A percentile compares a stretch with the other conserved stretches of the same genome.
These are phyloP conservation scores for Nomada fabriciana DNA, from an alignment of 2,888 invertebrate species.

Conservation along the genomic window DNA sequence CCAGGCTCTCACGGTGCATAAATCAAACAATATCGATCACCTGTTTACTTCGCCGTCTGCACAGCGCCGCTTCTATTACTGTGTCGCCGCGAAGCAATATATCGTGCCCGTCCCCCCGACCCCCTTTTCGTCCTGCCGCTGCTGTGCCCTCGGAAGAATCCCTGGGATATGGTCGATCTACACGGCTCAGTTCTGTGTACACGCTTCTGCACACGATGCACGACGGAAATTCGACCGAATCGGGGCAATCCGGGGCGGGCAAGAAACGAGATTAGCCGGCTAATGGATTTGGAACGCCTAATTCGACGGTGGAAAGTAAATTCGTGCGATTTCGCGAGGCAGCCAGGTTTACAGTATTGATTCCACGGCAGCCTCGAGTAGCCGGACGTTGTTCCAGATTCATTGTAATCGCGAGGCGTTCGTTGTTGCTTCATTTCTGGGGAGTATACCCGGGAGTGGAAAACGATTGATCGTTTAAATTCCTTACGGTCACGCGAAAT, in stretches of 20 bases:
- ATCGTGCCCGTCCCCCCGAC: constrained; percentile 6
- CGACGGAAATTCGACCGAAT: constrained; percentile 8
- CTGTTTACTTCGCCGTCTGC: constrained; percentile 65
- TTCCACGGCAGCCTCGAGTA: background rate
- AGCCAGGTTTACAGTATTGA: too few relatives aligned
- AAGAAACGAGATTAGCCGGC: constrained; percentile 11
- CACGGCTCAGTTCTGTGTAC: background rate
- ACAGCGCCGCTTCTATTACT: constrained; percentile 50
- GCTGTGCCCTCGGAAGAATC: constrained; percentile 12
- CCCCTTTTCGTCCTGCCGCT: constrained; percentile 16
- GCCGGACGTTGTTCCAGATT: background rate
- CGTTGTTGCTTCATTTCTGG: background rate
- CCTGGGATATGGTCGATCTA: constrained; percentile 15
- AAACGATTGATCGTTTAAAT: too few relatives aligned
- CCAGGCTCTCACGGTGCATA: constrained; percentile 60
- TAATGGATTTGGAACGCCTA: constrained; percentile 16
- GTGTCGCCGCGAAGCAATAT: constrained; percentile 48
- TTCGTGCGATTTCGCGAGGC: background rate
- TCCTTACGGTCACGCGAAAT: too few relatives aligned
- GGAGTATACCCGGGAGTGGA: too few relatives aligned
- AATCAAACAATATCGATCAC: constrained; percentile 75
- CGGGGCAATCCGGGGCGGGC: background rate
- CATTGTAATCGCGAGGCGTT: too few relatives aligned
- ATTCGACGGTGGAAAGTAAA: constrained; percentile 21
- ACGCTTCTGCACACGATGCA: background rate